phyloP scores from a whole-genome alignment of 1,140 invertebrate species.

The Rhagoletis pomonella region DNA sequence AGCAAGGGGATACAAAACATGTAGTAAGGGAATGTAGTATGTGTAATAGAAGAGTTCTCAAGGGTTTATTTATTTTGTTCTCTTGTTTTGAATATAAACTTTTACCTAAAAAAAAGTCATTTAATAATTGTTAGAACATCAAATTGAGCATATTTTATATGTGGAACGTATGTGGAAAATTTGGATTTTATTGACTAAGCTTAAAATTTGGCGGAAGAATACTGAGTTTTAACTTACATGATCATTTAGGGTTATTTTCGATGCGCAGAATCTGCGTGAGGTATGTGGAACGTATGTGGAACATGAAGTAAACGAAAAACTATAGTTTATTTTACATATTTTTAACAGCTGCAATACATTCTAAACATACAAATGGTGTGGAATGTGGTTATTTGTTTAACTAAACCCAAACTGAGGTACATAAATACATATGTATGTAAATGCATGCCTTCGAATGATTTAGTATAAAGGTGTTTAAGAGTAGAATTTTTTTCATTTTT shows the following conservation, averaged over 20 bases:
- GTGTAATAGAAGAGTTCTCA: background rate
- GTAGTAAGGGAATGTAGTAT: too few species aligned
- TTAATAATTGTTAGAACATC: too few species aligned
- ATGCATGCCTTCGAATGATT: background rate
- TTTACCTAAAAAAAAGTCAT: too few species aligned
- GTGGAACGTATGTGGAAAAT: slow-evolving; percentile 7
- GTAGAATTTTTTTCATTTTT: too few species aligned
- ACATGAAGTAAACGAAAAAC: background rate
- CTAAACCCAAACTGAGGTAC: background rate
- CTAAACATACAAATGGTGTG: too few species aligned
- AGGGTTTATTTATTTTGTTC: background rate
- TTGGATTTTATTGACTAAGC: background rate
- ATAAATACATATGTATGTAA: background rate
- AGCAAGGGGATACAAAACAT: background rate
- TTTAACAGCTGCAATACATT: too few species aligned
- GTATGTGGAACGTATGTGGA: background rate
- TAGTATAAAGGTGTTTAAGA: too few species aligned
- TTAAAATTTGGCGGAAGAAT: background rate
- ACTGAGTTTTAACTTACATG: too few species aligned
- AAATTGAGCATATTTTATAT: background rate
- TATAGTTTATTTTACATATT: too few species aligned
- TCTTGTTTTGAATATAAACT: background rate
- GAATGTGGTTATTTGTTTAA: too few species aligned
- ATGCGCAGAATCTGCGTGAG: too few species aligned
- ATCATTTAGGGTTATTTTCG: too few species aligned